Conservation (phyloP, 1,140 invertebrate species). For the Venturia canescens region DNA sequence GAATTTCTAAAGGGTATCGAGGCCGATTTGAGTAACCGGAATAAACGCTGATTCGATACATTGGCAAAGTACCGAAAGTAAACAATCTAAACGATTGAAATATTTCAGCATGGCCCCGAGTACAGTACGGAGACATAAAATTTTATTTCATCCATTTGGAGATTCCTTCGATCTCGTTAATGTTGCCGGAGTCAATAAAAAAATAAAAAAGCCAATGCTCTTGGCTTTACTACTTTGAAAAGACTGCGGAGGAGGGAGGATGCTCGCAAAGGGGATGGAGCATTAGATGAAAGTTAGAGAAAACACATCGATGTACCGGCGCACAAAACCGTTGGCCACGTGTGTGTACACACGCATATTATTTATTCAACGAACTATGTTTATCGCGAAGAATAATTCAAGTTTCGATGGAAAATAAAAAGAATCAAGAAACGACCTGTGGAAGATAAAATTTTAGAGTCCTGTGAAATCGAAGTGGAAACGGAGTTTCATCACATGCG, state of each 20-base stretch:
- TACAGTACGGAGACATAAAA: background rate
- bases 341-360: constrained; percentile 33
- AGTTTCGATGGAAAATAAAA: constrained; percentile 46
- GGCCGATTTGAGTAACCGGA: no score
- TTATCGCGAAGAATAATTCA: constrained; percentile 56
- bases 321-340: background rate
- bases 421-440: constrained; percentile 50
- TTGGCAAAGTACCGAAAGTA: no score
- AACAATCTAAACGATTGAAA: no score
- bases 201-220: constrained; percentile 1
- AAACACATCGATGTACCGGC: constrained; percentile 53
- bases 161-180: background rate
- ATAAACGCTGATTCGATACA: no score
- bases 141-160: constrained; percentile 13
- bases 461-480: constrained; percentile 56
- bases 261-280: no score
- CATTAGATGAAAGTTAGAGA: constrained; percentile 59
- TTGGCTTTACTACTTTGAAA: background rate
- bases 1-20: no score
- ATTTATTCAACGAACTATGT: constrained; percentile 51
- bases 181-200: background rate
- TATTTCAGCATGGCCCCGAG: background rate
- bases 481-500: constrained; percentile 32
- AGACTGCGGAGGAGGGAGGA: background rate
- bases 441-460: constrained; percentile 73